These are phyloP conservation scores for Emydocephalus ijimae DNA, from an alignment of 2,113 vertebrate species.

Conservation along the genomic window DNA sequence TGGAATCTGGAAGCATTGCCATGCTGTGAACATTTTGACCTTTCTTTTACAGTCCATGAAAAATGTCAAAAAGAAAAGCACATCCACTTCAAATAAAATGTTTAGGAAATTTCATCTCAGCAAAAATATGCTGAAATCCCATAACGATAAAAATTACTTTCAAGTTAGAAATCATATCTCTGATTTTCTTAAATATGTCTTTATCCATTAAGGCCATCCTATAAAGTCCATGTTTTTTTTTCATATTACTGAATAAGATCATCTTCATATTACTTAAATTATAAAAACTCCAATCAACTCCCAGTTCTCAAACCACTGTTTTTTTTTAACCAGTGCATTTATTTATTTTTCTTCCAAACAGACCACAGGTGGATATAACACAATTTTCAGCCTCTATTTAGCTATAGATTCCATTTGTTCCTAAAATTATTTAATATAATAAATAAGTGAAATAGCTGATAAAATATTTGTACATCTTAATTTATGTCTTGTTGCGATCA, in stretches of 20 bases:
- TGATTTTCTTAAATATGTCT: not conserved
- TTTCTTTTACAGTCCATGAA: not conserved
- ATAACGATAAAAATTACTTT: not conserved
- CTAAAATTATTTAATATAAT: constrained; percentile 22
- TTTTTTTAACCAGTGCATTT: not conserved
- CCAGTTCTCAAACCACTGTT: not conserved
- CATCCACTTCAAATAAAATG: not conserved
- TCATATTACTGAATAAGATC: not conserved
- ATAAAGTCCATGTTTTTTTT: not conserved
- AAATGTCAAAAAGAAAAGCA: not conserved
- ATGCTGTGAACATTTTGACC: not conserved
- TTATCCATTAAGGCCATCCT: not conserved
- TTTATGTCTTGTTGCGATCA: not conserved
- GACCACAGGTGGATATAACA: not conserved
- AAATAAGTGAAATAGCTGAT: not conserved
- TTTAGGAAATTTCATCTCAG: not conserved
- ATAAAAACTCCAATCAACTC: not conserved
- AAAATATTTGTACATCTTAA: constrained; percentile 33
- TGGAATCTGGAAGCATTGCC: not conserved
- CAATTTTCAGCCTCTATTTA: not conserved
- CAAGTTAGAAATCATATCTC: not conserved
- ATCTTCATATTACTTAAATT: not conserved
- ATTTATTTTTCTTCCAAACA: constrained; percentile 5
- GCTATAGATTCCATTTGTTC: constrained; percentile 13
- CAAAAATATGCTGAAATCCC: not conserved